Base-by-base conservation (phyloP, 2,888 invertebrate species). In the Hyles lineata region DNA sequence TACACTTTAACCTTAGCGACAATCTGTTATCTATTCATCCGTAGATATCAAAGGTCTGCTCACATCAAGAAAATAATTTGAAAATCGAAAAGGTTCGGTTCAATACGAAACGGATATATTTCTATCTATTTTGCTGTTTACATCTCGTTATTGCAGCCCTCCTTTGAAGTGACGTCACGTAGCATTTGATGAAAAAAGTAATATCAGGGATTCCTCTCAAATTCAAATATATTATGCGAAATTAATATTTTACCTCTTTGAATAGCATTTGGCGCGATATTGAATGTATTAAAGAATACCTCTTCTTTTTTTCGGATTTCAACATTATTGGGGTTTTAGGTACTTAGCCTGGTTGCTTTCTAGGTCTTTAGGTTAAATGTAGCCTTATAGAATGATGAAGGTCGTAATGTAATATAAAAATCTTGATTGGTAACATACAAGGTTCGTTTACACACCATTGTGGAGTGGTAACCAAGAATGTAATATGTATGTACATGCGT, bases 201-300 rank as follows among this genome's bases (percentile, higher is more conserved):
- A 74, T 74, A 74, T 58, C 52, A 58, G 58, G 21, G 55, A n/a
- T 32, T 67, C 62, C 52, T 61, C 59, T 61, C 35, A 58, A 63
- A 23, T 43, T 67, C 43, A 67, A 29, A 61, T 50, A 67, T 67
- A 67, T 67, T 67, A 73, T 60, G 67, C 70, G 43, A 72, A 74
- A 75, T 77, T 79, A 76, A 76, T 74, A 77, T 71, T 63, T 77
- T 78, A 77, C 77, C 75, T 74, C 72, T 75, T 76, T 77, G 77
- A 81, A 81, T 81, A 79, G 79, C 79, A 77, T 73, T 75, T 73
- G 71, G 25, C 50, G 71, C 73, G 71, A 74, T 78, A 77, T 81
- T 78, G 72, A 75, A 74, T 75, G 62, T 62, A 35, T 32, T 61
- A 61, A 19, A 32, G 21, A 43, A 50, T 67, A 7, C 23, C n/a